Percentiles rank a stretch among this genome's conserved stretches.
Evolutionary conservation across 2,797 vertebrate genomes (phyloP).

Genomic region (Sternotherus odoratus): DNA sequence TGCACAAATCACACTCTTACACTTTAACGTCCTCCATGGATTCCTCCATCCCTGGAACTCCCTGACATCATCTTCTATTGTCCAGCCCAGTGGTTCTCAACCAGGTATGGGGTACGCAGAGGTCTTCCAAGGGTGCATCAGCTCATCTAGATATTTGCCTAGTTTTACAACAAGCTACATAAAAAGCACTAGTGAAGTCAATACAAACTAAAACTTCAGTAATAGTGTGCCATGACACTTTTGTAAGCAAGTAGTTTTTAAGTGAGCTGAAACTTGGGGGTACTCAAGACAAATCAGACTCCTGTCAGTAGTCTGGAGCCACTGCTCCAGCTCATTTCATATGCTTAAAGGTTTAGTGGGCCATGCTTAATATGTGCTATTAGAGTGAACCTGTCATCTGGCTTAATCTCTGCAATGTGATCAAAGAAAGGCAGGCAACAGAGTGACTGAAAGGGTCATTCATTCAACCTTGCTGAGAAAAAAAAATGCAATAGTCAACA

Average conservation of each 20-base stretch:
- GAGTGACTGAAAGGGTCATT: not conserved
- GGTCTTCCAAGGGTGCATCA: too few species aligned
- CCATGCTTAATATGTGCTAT: not conserved
- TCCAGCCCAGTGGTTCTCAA: not conserved
- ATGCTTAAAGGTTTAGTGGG: not conserved
- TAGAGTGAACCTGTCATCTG: rapidly evolving
- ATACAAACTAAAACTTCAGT: too few species aligned
- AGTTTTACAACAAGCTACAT: too few species aligned
- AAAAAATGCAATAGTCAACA: not conserved
- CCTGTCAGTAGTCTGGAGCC: too few species aligned
- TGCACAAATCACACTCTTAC: not conserved
- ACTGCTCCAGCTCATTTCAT: not conserved
- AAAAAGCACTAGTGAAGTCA: too few species aligned
- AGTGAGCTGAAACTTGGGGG: too few species aligned
- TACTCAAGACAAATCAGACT: too few species aligned
- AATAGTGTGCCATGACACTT: too few species aligned
- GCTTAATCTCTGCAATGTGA: rapidly evolving
- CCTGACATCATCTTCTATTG: not conserved
- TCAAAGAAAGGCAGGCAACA: not conserved
- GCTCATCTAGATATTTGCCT: too few species aligned
- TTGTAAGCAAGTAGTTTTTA: too few species aligned
- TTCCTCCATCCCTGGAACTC: not conserved
- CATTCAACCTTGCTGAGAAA: not conserved
- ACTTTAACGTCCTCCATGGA: not conserved
- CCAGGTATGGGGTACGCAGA: too few species aligned